Evolutionary conservation across 2,113 vertebrate species (phyloP).

Genomic region (Labeo catla): DNA sequence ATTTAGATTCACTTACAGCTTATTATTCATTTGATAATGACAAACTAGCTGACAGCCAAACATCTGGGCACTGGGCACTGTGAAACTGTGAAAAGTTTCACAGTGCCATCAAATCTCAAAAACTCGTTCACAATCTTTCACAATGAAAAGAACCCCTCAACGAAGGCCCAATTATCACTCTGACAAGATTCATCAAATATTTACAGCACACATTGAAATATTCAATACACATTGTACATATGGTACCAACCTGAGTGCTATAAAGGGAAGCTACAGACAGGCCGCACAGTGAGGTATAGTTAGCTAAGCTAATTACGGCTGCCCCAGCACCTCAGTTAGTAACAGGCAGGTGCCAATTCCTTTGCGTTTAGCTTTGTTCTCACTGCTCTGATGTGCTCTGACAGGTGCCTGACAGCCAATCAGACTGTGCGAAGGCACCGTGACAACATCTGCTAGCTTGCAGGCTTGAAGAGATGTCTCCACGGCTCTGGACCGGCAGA

Average conservation of each 20-base stretch:
- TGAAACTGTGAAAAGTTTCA: neutral
- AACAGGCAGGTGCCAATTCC: constrained; percentile 53
- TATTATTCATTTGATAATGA: neutral
- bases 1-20: neutral
- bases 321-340: constrained; percentile 45
- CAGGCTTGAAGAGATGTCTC: constrained; percentile 12
- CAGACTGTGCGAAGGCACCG: neutral
- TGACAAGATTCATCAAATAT: constrained; percentile 22
- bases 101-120: neutral
- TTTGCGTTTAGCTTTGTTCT: constrained; percentile 10
- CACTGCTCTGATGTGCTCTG: constrained; percentile 31
- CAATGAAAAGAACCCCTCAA: constrained; percentile 48
- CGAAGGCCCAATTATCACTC: neutral
- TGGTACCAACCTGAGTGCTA: neutral
- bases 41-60: neutral
- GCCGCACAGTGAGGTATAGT: neutral
- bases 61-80: neutral
- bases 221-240: neutral
- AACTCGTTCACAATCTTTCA: constrained; percentile 45
- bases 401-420: constrained; percentile 49
- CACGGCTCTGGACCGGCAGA: constrained; percentile 15
- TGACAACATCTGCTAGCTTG: constrained; percentile 14
- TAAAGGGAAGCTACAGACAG: neutral
- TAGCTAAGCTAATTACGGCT: constrained; percentile 29
- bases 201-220: neutral